Evolutionary conservation across 2,113 vertebrate genomes (phyloP), one percentile per base, ranked within the genome.

Genomic region (Lycaon pictus): DNA sequence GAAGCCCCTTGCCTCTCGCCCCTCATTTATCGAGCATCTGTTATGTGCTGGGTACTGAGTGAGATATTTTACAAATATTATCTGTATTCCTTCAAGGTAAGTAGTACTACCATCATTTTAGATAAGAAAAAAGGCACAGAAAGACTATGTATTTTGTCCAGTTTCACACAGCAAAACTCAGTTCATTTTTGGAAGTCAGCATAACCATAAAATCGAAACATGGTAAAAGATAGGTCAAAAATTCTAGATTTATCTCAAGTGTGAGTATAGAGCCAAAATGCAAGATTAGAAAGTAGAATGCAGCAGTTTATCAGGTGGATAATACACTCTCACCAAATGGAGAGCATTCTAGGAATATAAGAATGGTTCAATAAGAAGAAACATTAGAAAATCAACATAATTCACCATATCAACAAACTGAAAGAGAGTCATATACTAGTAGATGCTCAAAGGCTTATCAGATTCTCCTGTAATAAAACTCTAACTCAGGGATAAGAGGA

Each of bases 311-410:
- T 90, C 56, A 60, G 62, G 60, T 81, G 13, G 69, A 60, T 55
- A 37, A 22, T 77, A 83, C 8, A 4, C 16, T 65, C 60, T 71
- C 27, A 71, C 62, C 62, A 69, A 88, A 72, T 4, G 5, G 35
- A 55, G 19, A 29, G 0, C 20, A 27, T 88, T 82, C 35, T 74
- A 90, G 85, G 76, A 86, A 90, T 35, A 53, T 88, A 80, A 55
- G 76, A 90, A 84, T 88, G 84, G 69, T 51, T 94, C 72, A 15
- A 15, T 94, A 67, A 69, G 63, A 37, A 48, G 82, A 93, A 93
- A 77, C 88, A 67, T 79, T 93, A 95, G 83, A 62, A 96, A 90
- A 90, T 55, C 55, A 93, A 60, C 16, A 15, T 71, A 65, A 92
- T 79, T 91, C 60, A 86, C 91, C 5, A 0, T 83, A 69, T 74